Base-by-base conservation (phyloP, 2,888 invertebrate species). In the Perizoma affinitatum region DNA sequence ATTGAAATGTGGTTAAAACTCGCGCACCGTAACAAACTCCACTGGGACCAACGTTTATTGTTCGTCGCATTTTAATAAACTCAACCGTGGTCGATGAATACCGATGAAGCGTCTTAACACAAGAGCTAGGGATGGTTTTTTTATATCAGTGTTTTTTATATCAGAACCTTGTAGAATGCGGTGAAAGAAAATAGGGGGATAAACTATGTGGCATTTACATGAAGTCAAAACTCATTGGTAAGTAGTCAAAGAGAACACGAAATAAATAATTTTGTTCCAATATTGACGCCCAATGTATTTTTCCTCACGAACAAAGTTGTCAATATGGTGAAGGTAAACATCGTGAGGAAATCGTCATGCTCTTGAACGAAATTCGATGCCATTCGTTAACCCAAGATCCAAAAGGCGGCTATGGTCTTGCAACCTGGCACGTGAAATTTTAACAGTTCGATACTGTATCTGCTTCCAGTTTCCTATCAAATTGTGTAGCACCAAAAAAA, bases 31-130 rank as follows among this genome's bases (percentile, higher is more conserved):
- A 76, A 83, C 83, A 84, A 86, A 84, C 83, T 83, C 88, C 84
- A 82, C 77, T 66, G 83, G 82, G 86, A 72, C 70, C 66, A 70
- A 70, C 82, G 82, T 84, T 87, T 87, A 89, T 88, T 89, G 85
- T 88, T 82, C 80, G 75, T 74, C 84, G 88, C 84, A 90, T 91
- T 90, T 88, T 88, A 91, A 91, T 90, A 88, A 90, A 86, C 82
- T 80, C 74, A 74, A 74, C 78, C 72, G 76, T 73, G 72, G 74
- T 74, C 71, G 76, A 81, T 88, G 89, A 90, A 90, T 90, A 85
- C 84, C 83, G 84, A 90, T 88, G 84, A 81, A 83, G 74, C 75
- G 66, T 63, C 67, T 71, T 11, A 42, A 47, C 22, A 42, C 43
- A 10, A 44, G 46, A 46, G 59, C 54, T 46, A n/a, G 42, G 5